A percentile compares a stretch with the other conserved stretches of the same genome.
Conservation (phyloP, 2,888 invertebrate genomes). For the Strigamia maritima region DNA sequence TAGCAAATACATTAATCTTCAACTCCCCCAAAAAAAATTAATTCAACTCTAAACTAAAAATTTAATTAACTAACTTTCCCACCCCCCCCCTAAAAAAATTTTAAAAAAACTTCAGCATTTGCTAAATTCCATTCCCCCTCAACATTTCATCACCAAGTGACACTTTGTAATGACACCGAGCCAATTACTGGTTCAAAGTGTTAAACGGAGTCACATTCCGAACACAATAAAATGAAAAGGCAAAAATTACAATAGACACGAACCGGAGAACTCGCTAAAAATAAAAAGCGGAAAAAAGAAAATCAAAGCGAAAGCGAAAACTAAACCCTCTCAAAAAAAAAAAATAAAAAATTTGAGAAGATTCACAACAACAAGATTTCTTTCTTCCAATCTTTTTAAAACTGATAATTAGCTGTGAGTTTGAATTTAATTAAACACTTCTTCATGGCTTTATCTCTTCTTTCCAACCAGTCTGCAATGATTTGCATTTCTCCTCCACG, state of each 20-base stretch:
- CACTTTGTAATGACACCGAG: slow-evolving; percentile 1
- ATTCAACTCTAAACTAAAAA: not conserved
- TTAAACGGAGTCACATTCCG: slow-evolving; percentile 10
- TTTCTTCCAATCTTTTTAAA: slow-evolving; percentile 24
- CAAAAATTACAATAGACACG: not conserved
- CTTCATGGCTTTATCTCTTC: slow-evolving; percentile 20
- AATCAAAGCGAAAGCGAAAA: not conserved
- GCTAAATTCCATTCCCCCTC: slow-evolving; percentile 5
- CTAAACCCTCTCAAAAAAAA: not conserved
- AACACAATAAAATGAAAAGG: slow-evolving; percentile 7
- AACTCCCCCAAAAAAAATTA: too few relatives aligned
- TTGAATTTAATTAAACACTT: slow-evolving; percentile 38
- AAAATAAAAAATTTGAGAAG: not conserved
- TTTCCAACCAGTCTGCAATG: slow-evolving; percentile 10
- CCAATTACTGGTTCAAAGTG: slow-evolving; percentile 15
- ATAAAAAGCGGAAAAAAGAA: slow-evolving; percentile 1
- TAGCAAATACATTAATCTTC: too few relatives aligned
- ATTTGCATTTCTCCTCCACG: slow-evolving; percentile 1
- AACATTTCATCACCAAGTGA: slow-evolving; percentile 10
- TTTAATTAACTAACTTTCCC: not conserved
- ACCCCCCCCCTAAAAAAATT: not conserved
- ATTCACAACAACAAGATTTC: slow-evolving; percentile 18
- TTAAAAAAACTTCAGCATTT: not conserved
- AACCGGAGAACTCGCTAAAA: not conserved
- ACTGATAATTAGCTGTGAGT: slow-evolving; percentile 38